Base-by-base conservation (phyloP, 1,140 invertebrate genomes). In the Caenorhabditis brenneri region DNA sequence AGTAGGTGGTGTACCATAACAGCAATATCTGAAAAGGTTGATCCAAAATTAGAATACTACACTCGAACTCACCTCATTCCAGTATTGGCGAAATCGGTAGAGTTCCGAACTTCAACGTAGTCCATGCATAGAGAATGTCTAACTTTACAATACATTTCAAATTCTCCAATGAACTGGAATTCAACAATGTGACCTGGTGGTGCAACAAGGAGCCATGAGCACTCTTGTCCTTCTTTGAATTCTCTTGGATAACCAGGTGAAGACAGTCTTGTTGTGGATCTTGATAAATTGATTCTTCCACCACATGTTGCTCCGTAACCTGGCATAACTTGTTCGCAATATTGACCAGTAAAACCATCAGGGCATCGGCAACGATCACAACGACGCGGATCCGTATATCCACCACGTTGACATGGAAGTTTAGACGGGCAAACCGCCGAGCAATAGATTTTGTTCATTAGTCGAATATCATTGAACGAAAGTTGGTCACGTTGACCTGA, bases 371-470 rank as follows among this genome's bases (percentile, higher is more conserved):
- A 90, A 48, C 90, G 84, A 81, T 91, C 90, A 58, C 86, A 87
- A 29, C 84, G 84, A 33, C 89, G 82, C 24, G 89, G 89, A 78
- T 90, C 89, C 31, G 89, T 90, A 82, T 90, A 90, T 31, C 89
- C 89, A 16, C 89, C 89, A 15, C 89, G 81, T 53, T 90, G 90
- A 46, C 89, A 90, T 2, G 90, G 88, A 27, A 90, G 81, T 39
- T 90, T 79, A 27, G 69, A 79, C 2, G 89, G 88, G 69, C 89
- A 90, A n/a, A 86, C 81, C 33, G 87, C 79, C 49, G 79, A 81
- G 42, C 89, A 90, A 79, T 90, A 90, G 60, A 90, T 90, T 39
- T 85, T 88, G 69, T 91, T 91, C 90, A 91, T 91, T 22, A 90
- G 60, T 65, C 88, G 78, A 51, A 90, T 90, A 79, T 90, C 89